These are phyloP conservation scores for Plectus sambesii DNA, from an alignment of 1,140 invertebrate genomes.

Conservation along the genomic window DNA sequence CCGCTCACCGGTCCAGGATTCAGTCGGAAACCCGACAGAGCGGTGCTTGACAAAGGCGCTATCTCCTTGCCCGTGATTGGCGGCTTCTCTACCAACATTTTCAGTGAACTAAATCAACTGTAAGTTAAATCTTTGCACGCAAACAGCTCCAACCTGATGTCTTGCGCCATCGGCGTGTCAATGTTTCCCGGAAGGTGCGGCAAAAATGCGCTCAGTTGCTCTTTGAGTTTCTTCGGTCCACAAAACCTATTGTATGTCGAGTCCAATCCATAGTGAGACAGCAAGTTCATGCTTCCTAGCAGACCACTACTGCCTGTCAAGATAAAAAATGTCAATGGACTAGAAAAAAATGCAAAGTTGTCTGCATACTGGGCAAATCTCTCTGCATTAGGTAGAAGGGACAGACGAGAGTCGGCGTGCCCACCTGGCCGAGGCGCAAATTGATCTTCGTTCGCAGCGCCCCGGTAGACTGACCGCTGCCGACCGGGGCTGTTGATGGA, in stretches of 20 bases:
- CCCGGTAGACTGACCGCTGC: too few relatives aligned
- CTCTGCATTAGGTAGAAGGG: too few relatives aligned
- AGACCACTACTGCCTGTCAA: too few relatives aligned
- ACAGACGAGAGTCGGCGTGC: too few relatives aligned
- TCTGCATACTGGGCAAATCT: too few relatives aligned
- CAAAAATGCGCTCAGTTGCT: conserved; percentile 36
- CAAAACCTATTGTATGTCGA: conserved; percentile 38
- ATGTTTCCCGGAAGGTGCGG: conserved; percentile 33
- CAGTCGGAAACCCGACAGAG: conserved; percentile 80
- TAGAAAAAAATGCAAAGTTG: too few relatives aligned
- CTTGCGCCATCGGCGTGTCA: conserved; percentile 25
- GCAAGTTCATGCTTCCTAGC: too few relatives aligned
- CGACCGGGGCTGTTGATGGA: too few relatives aligned
- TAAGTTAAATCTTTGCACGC: conserved; percentile 14
- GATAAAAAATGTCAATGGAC: too few relatives aligned
- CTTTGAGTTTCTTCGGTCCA: conserved; percentile 32
- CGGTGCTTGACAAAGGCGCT: conserved; percentile 68
- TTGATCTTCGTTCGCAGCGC: too few relatives aligned
- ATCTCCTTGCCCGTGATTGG: conserved; percentile 90
- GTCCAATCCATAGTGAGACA: too few relatives aligned
- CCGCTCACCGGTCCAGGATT: conserved; percentile 79
- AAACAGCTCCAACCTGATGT: conserved; percentile 16
- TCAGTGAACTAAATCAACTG: conserved; percentile 49
- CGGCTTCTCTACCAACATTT: conserved; percentile 89
- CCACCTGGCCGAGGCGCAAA: too few relatives aligned